Conservation (phyloP, 2,113 vertebrate genomes). For the Cepphus grylle region DNA sequence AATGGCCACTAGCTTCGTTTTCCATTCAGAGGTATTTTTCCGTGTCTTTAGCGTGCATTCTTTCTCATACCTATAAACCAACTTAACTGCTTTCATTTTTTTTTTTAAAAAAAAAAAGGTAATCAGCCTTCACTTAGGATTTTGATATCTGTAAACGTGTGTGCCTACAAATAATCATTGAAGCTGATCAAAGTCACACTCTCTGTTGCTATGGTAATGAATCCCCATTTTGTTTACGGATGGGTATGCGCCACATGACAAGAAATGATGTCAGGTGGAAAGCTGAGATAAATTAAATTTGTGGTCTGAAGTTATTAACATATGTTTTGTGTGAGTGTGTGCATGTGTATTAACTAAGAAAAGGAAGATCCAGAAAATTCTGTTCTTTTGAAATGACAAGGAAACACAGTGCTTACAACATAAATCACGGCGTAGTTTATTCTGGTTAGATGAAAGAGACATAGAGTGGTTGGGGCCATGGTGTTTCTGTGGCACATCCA, state of each 20-base stretch:
- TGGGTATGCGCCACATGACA: slow-evolving; percentile 72
- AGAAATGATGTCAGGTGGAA: slow-evolving; percentile 70
- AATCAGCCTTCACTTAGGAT: slow-evolving; percentile 66
- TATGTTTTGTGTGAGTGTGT: slow-evolving; percentile 41
- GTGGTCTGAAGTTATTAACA: slow-evolving; percentile 73
- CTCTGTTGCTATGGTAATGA: slow-evolving; percentile 73
- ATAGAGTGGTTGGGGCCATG: neutral
- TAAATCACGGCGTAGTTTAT: neutral
- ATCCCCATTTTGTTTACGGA: slow-evolving; percentile 76
- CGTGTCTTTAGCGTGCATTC: neutral
- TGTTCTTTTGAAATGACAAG: neutral
- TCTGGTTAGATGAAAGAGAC: neutral
- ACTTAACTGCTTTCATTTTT: slow-evolving; percentile 16
- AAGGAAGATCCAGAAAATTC: slow-evolving; percentile 48
- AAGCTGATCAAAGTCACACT: slow-evolving; percentile 78
- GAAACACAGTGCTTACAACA: neutral
- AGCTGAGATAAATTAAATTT: slow-evolving; percentile 75
- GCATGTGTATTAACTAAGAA: slow-evolving; percentile 30
- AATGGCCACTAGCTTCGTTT: neutral
- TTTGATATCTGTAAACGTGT: slow-evolving; percentile 70
- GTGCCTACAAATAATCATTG: slow-evolving; percentile 78
- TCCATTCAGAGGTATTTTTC: neutral
- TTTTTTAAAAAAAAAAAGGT: slow-evolving; percentile 15
- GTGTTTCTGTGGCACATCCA: neutral
- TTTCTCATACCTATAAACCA: neutral